phyloP scores from a whole-genome alignment of 2,888 invertebrate genomes.

The Dinocampus coccinellae region DNA sequence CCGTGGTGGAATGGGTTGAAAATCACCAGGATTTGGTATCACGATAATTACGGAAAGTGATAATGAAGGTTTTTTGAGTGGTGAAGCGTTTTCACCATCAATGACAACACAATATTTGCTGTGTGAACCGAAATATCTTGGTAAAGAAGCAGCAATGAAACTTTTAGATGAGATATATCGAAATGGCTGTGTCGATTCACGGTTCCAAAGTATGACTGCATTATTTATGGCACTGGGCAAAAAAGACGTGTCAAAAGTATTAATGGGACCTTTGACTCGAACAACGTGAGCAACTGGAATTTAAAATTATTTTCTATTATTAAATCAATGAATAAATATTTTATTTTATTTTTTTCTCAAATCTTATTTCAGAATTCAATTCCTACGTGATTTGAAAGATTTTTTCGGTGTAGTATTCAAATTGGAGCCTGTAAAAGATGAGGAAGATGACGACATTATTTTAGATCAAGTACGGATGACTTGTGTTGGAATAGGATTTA shows the following conservation, averaged over 20 bases:
- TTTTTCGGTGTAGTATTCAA: slow-evolving; percentile 96
- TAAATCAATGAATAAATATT: neutral
- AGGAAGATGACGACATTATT: slow-evolving; percentile 70
- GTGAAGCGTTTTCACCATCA: slow-evolving; percentile 66
- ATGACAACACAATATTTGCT: slow-evolving; percentile 69
- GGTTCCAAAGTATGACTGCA: slow-evolving; percentile 87
- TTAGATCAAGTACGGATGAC: slow-evolving; percentile 84
- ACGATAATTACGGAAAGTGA: slow-evolving; percentile 93
- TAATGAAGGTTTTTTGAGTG: slow-evolving; percentile 78
- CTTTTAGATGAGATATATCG: slow-evolving; percentile 92
- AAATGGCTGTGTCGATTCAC: slow-evolving; percentile 91
- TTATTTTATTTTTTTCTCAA: neutral
- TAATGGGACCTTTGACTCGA: slow-evolving; percentile 75
- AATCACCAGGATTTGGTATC: slow-evolving; percentile 90
- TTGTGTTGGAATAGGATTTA: slow-evolving; percentile 94
- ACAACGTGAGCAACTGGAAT: slow-evolving; percentile 71
- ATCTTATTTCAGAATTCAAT: slow-evolving; percentile 80
- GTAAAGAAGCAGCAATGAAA: slow-evolving; percentile 82
- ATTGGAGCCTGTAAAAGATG: slow-evolving; percentile 75
- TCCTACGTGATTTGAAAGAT: slow-evolving; percentile 89
- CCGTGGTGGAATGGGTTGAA: slow-evolving; percentile 89
- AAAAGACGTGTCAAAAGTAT: slow-evolving; percentile 90
- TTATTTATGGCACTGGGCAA: slow-evolving; percentile 96
- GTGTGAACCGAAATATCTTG: slow-evolving; percentile 92
- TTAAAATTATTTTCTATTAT: neutral